phyloP scores from a whole-genome alignment of 2,113 vertebrate genomes.

The Fregetta grallaria region DNA sequence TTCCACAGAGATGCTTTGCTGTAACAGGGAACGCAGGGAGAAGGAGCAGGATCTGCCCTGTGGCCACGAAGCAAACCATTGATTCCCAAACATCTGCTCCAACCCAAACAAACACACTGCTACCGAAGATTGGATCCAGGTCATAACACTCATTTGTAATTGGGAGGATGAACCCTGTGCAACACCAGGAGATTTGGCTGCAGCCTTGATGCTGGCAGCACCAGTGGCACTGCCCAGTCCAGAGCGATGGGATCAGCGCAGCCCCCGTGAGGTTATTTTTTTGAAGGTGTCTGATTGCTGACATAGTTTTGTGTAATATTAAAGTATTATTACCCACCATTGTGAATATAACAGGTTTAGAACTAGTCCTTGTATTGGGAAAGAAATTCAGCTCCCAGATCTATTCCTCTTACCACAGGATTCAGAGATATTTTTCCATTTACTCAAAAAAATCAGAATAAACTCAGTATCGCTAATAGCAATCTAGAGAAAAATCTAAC shows the following conservation, averaged over 20 bases:
- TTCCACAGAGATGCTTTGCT: background rate
- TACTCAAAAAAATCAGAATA: background rate
- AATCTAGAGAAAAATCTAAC: background rate
- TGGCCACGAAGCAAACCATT: accelerated
- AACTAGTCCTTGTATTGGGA: background rate
- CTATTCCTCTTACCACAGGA: background rate
- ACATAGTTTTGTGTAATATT: accelerated
- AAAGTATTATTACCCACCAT: background rate
- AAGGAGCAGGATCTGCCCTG: background rate
- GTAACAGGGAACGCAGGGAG: accelerated
- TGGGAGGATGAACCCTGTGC: background rate
- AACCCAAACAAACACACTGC: background rate
- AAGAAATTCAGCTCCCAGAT: background rate
- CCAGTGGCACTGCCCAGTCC: background rate
- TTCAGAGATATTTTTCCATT: background rate
- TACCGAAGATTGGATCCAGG: accelerated
- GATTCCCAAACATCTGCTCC: background rate
- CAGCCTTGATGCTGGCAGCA: background rate
- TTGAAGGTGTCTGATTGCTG: too few relatives aligned
- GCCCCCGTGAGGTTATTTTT: background rate
- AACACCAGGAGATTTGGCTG: background rate
- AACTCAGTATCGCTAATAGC: background rate
- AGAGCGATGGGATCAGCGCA: accelerated
- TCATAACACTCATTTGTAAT: accelerated
- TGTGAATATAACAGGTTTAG: background rate